Evolutionary conservation across 2,888 invertebrate species (phyloP).

Genomic region (Danaus chrysippus): DNA sequence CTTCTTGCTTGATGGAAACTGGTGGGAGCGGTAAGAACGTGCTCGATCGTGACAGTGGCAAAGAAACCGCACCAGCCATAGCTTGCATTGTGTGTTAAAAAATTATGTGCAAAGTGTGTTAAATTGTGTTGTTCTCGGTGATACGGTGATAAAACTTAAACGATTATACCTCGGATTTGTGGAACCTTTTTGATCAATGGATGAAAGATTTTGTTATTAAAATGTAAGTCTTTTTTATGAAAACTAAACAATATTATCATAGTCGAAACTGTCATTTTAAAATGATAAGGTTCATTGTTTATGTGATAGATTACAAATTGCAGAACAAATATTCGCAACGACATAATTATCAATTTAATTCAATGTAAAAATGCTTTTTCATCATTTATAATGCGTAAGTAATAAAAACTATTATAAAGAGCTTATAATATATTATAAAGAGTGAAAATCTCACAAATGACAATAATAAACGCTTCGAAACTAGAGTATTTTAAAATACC

Average conservation of each 20-base stretch:
- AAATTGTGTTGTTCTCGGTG: slow-evolving; percentile 35
- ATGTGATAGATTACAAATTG: too few relatives aligned
- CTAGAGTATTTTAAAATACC: slow-evolving; percentile 7
- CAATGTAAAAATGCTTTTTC: too few relatives aligned
- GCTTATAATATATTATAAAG: slow-evolving; percentile 8
- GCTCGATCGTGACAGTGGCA: slow-evolving; percentile 45
- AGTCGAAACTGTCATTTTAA: not conserved
- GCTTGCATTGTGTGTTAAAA: slow-evolving; percentile 14
- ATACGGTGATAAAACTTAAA: slow-evolving; percentile 35
- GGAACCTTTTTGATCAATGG: slow-evolving; percentile 41
- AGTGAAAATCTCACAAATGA: slow-evolving; percentile 6
- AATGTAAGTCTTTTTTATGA: slow-evolving; percentile 39
- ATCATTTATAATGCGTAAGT: too few relatives aligned
- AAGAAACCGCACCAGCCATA: slow-evolving; percentile 33
- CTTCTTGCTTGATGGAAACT: slow-evolving; percentile 38
- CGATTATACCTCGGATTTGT: slow-evolving; percentile 41
- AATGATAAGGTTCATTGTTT: not conserved
- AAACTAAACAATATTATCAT: not conserved
- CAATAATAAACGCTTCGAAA: not conserved
- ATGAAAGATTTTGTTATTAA: slow-evolving; percentile 28
- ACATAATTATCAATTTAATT: too few relatives aligned
- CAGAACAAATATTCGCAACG: too few relatives aligned
- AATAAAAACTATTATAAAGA: not conserved
- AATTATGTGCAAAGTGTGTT: slow-evolving; percentile 30
- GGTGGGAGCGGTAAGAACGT: slow-evolving; percentile 36